phyloP scores from a whole-genome alignment of 2,888 invertebrate genomes.

The Hybos culiciformis region DNA sequence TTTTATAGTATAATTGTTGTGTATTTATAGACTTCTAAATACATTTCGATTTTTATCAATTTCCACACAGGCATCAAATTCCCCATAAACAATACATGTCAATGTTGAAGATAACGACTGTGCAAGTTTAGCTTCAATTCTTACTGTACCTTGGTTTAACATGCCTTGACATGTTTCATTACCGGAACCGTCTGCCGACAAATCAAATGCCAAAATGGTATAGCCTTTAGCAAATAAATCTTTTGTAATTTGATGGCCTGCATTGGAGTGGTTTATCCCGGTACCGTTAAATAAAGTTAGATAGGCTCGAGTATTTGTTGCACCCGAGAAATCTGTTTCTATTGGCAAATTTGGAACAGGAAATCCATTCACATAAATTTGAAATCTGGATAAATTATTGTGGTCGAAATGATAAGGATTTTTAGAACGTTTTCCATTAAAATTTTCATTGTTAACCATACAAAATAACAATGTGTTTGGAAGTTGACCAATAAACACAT shows the following conservation, averaged over 20 bases:
- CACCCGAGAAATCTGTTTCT: neutral
- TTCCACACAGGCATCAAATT: neutral
- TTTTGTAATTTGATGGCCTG: neutral
- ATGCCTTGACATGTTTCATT: neutral
- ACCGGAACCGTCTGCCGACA: neutral
- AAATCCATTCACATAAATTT: neutral
- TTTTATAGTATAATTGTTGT: neutral
- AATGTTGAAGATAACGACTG: no score
- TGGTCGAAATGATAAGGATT: conserved; percentile 1
- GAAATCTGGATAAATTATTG: neutral
- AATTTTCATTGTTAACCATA: neutral
- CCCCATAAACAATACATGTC: no score
- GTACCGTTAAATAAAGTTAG: neutral
- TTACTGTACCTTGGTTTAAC: neutral
- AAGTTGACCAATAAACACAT: neutral
- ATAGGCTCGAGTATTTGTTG: neutral
- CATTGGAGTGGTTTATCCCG: neutral
- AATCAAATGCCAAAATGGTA: neutral
- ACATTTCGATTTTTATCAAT: neutral
- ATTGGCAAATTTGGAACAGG: neutral
- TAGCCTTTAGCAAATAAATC: neutral
- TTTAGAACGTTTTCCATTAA: conserved; percentile 2
- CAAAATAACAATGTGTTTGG: conserved; percentile 1
- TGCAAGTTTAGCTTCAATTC: neutral
- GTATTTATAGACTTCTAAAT: neutral